These are phyloP conservation scores for Lasius platythorax DNA, from an alignment of 2,888 invertebrate species.

Conservation along the genomic window DNA sequence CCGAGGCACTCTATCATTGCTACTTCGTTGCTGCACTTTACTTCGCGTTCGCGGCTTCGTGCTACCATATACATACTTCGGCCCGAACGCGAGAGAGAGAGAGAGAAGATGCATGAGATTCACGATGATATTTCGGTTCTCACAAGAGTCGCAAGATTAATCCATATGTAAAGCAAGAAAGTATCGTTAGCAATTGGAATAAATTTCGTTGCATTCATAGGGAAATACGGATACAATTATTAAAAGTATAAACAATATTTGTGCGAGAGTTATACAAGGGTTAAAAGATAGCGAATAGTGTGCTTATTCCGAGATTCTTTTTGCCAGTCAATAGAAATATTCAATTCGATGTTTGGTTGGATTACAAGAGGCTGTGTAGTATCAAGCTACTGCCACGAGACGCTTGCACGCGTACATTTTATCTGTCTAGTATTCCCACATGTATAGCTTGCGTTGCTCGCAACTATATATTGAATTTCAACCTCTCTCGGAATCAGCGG, in stretches of 20 bases:
- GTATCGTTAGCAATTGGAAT: slow-evolving; percentile 16
- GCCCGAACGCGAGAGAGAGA: not conserved
- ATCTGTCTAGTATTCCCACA: slow-evolving; percentile 25
- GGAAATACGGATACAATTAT: not conserved
- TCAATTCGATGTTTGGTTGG: slow-evolving; percentile 35
- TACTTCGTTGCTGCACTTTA: slow-evolving; percentile 53
- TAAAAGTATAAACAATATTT: slow-evolving; percentile 30
- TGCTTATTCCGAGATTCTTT: not conserved
- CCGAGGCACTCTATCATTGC: slow-evolving; percentile 55
- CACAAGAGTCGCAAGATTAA: slow-evolving; percentile 21
- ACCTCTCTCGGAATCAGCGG: slow-evolving; percentile 35
- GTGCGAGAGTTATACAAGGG: not conserved
- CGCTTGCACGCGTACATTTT: slow-evolving; percentile 29
- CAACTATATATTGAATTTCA: slow-evolving; percentile 51
- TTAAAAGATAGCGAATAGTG: not conserved
- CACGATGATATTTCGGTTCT: slow-evolving; percentile 41
- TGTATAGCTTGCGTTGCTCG: slow-evolving; percentile 35
- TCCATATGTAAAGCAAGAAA: slow-evolving; percentile 36
- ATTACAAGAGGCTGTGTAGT: slow-evolving; percentile 13
- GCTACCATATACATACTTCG: slow-evolving; percentile 42
- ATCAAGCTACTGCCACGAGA: slow-evolving; percentile 41
- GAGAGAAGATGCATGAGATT: slow-evolving; percentile 2
- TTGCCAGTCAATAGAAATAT: slow-evolving; percentile 20
- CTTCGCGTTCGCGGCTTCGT: slow-evolving; percentile 45
- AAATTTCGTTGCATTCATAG: slow-evolving; percentile 29